Evolutionary conservation across 2,888 invertebrate species (phyloP).

Genomic region (Mythimna vitellina): DNA sequence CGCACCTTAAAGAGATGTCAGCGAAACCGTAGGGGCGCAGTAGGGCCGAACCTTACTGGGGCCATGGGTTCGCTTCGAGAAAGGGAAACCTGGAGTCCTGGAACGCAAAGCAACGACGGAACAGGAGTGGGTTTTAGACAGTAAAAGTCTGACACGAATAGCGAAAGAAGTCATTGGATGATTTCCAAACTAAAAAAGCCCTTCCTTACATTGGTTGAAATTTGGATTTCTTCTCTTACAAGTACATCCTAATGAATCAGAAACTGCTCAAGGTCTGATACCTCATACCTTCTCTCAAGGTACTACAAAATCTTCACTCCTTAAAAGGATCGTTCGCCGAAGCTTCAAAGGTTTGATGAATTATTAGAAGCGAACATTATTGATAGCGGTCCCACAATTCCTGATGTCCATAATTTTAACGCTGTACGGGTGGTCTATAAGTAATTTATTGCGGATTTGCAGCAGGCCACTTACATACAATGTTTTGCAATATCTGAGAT

Average conservation of each 20-base stretch:
- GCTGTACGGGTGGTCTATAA: slow-evolving; percentile 45
- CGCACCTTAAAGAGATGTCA: too few relatives aligned
- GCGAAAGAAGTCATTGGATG: too few relatives aligned
- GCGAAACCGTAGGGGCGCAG: too few relatives aligned
- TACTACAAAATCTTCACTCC: background rate
- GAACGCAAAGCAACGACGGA: too few relatives aligned
- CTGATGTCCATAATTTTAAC: slow-evolving; percentile 29
- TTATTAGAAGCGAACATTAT: slow-evolving; percentile 13
- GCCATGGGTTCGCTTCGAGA: too few relatives aligned
- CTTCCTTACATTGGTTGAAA: background rate
- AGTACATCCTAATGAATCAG: background rate
- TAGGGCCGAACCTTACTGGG: too few relatives aligned
- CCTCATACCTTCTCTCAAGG: background rate
- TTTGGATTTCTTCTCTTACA: background rate
- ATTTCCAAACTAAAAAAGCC: too few relatives aligned
- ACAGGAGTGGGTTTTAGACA: too few relatives aligned
- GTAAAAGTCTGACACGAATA: too few relatives aligned
- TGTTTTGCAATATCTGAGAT: slow-evolving; percentile 30
- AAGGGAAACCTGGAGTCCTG: too few relatives aligned
- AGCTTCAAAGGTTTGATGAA: slow-evolving; percentile 25
- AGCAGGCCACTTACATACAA: slow-evolving; percentile 32
- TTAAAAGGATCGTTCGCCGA: slow-evolving; percentile 20
- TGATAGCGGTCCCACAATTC: slow-evolving; percentile 35
- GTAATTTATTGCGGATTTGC: slow-evolving; percentile 47
- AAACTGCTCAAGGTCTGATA: background rate